Base-by-base conservation (phyloP, 2,797 vertebrate genomes). In the Sebastes ruberrimus region DNA sequence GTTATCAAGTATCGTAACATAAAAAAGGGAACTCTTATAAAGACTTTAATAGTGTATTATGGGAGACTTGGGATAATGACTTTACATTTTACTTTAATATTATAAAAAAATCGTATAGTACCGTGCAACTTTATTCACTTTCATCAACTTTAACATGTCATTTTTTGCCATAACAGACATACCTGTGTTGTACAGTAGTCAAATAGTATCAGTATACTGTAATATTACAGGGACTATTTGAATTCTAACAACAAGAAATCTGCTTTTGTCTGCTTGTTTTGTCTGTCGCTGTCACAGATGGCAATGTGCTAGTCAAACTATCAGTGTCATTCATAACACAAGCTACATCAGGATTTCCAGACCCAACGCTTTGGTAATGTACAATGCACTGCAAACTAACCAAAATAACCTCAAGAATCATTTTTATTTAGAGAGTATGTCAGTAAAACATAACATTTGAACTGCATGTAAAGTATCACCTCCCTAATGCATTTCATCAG, bases 401-500 rank as follows among this genome's bases (percentile, higher is more conserved):
- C 6, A 71, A 78, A 65, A 59, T 49, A 65, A 64, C 57, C 27
- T 55, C 4, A 64, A 72, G 4, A 10, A 30, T 16, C 5, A 2
- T 28, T 74, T 49, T 27, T 20, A 52, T 62, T 56, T 32, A 27
- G 20, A 53, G 67, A 83, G 30, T 30, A 6, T 33, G 13, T 49
- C 30, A 78, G 27, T 18, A n/a, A 63, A 64, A 27, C 1, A 10
- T 55, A 74, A 57, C 62, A 71, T 81, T 69, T 81, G 25, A 81
- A 60, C 38, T 57, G 4, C 9, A 32, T 63, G 4, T 13, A 71
- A 64, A 6, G 5, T 49, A 35, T 59, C 56, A 61, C 14, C 20
- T 80, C 68, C 76, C 66, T 35, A 32, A 70, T 74, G 59, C 1
- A 74, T 76, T 81, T 71, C 22, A 69, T 76, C 33, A 66, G 27